Conservation (phyloP, 2,888 invertebrate species). For the Noctua pronuba region DNA sequence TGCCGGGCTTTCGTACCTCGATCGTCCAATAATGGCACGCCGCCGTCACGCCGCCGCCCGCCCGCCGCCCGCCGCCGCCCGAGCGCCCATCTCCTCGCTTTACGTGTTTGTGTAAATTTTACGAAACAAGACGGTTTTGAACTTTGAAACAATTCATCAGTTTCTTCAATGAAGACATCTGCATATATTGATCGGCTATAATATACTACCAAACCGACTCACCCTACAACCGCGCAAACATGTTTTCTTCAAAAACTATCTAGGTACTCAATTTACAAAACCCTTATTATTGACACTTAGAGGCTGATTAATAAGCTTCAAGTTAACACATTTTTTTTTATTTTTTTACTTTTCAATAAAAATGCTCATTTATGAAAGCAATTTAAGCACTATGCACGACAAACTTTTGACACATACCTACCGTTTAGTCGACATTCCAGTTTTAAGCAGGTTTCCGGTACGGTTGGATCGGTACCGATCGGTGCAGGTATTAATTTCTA, state of each 20-base stretch:
- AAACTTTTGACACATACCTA: no score
- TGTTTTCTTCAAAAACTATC: background rate
- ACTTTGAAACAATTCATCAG: background rate
- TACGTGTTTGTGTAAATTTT: conserved; percentile 64
- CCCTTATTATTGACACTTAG: background rate
- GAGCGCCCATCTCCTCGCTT: conserved; percentile 20
- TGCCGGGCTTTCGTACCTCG: conserved; percentile 75
- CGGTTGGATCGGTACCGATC: no score
- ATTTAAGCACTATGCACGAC: no score
- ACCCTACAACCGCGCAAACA: background rate
- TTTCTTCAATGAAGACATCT: background rate
- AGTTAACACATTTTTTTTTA: no score
- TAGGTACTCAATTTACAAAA: no score
- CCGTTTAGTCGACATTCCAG: no score
- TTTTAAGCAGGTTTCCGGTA: no score
- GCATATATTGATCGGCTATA: background rate
- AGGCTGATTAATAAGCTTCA: background rate
- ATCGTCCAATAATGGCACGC: conserved; percentile 71
- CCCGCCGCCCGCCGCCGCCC: conserved; percentile 12
- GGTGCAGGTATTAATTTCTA: no score
- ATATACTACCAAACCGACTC: background rate
- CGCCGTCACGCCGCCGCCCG: conserved; percentile 48
- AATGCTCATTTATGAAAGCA: no score
- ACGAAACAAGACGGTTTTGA: conserved; percentile 7
- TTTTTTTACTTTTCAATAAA: no score